phyloP scores from a whole-genome alignment of 2,113 vertebrate species.

The Campylomormyrus tamandua region DNA sequence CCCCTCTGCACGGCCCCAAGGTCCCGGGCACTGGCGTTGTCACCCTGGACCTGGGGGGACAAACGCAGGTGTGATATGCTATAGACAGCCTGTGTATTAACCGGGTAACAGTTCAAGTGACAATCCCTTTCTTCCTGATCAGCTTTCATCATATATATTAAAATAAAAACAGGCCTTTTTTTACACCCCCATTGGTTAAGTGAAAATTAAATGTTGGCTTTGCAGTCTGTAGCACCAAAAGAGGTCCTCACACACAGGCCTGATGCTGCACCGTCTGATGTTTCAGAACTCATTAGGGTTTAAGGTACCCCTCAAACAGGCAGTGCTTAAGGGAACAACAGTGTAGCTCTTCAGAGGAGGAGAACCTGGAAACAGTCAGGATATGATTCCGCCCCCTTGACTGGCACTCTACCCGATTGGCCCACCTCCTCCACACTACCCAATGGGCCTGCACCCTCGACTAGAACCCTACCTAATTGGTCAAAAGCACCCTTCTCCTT shows the following conservation, averaged over 20 bases:
- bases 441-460: background rate
- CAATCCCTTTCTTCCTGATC: background rate
- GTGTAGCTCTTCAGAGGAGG: background rate
- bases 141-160: background rate
- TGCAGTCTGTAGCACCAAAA: background rate
- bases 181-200: background rate
- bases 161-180: background rate
- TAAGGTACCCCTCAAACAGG: background rate
- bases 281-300: background rate
- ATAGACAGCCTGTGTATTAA: background rate
- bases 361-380: background rate
- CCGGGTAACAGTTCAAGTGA: background rate
- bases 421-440: background rate
- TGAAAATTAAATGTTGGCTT: background rate
- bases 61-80: background rate
- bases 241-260: background rate
- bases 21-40: constrained; percentile 74
- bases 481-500: background rate
- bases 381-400: background rate
- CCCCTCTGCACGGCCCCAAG: constrained; percentile 84
- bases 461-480: background rate
- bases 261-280: background rate
- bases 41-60: constrained; percentile 71
- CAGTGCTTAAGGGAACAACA: background rate
- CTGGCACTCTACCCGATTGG: background rate